These are phyloP conservation scores for Poecilia wingei DNA, from an alignment of 2,797 vertebrate species.

Conservation along the genomic window DNA sequence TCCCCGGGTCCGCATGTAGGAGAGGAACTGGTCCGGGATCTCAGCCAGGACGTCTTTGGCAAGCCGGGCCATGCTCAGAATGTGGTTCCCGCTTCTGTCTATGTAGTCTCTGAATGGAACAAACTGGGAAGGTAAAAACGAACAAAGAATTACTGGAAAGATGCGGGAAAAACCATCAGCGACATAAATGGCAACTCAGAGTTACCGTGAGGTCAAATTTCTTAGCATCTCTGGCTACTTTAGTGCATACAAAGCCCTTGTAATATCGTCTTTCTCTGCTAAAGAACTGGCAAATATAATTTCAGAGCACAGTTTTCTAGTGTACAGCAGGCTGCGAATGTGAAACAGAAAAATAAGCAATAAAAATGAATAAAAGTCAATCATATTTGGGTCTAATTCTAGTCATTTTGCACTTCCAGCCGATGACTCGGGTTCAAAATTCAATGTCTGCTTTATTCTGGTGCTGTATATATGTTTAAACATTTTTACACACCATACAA, in stretches of 20 bases:
- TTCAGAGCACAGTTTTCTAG: neutral
- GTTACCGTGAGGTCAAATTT: neutral
- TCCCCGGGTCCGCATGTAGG: slow-evolving; percentile 95
- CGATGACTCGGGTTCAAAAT: slow-evolving; percentile 4
- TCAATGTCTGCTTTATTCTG: neutral
- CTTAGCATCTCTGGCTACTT: neutral
- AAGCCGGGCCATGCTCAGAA: slow-evolving; percentile 95
- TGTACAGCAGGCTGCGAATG: too few species aligned
- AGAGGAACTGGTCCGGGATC: slow-evolving; percentile 96
- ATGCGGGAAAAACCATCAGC: neutral
- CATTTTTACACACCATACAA: neutral
- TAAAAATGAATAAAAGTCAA: neutral
- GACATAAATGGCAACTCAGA: neutral
- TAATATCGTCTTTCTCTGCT: neutral
- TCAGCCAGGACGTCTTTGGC: slow-evolving; percentile 96
- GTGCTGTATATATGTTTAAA: neutral
- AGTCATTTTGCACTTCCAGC: neutral
- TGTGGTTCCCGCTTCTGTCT: slow-evolving; percentile 93
- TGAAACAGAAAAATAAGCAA: neutral
- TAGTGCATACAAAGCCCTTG: neutral
- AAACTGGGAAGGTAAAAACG: slow-evolving; percentile 79
- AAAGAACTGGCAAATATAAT: neutral
- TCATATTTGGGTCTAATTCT: neutral
- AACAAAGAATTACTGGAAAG: neutral
- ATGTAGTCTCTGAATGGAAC: slow-evolving; percentile 97